Base-by-base conservation (phyloP, 1,140 invertebrate species). In the Euura saliciscinereae region DNA sequence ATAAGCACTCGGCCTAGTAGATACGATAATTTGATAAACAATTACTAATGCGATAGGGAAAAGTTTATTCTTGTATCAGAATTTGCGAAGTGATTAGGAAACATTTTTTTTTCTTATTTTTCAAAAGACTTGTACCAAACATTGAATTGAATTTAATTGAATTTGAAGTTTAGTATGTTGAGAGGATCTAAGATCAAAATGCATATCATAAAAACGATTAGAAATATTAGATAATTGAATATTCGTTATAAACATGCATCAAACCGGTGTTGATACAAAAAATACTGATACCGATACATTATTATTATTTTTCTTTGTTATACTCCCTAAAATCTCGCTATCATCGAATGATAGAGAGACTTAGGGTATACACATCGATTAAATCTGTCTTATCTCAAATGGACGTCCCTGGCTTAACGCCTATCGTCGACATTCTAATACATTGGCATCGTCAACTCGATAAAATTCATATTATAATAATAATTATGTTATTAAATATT, bases 401-500 rank as follows among this genome's bases (percentile, higher is more conserved):
- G 51, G 51, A 59, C 51, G 51, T 59, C 51, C 51, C 10, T 28
- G 28, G 10, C 13, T 59, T 59, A 2, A 6, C 13, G 51, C 51
- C 51, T 59, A 59, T 59, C 13, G 51, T 59, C 6, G 51, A 59
- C 51, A 59, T 59, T 28, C 51, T 59, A 59, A 59, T 59, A 59
- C 51, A 59, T 59, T 59, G 51, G 51, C 51, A 59, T 8, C 51
- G 51, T 59, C 51, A 59, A 59, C 51, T 59, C 13, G 13, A 59
- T 59, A 59, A 59, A 59, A 59, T 59, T 59, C 51, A n/a, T 59
- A 28, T 28, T 28, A 59, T n/a, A 59, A 28, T 28, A 1, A 28
- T 28, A 28, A 28, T 28, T 28, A 28, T 28, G 28, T 28, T 28
- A 28, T 28, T 28, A 28, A 28, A 28, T 28, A 28, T 28, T 28